These are phyloP conservation scores for Onychomys leucogaster DNA, from an alignment of 2,797 vertebrate species.

Conservation along the genomic window DNA sequence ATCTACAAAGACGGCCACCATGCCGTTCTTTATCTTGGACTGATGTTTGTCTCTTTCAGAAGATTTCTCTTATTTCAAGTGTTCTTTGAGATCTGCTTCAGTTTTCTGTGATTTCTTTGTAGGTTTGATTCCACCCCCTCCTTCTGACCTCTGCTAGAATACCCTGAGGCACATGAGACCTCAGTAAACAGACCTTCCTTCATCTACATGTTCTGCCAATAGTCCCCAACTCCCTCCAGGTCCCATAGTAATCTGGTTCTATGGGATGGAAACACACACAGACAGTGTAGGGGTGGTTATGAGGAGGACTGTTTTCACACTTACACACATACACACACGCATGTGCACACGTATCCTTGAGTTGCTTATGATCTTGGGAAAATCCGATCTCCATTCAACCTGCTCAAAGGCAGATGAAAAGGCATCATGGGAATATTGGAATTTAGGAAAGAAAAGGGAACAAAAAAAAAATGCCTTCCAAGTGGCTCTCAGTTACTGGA, in stretches of 20 bases:
- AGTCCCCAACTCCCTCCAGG: neutral
- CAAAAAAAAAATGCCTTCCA: neutral
- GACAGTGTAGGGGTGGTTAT: neutral
- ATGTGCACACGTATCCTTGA: neutral
- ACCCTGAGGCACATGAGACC: neutral
- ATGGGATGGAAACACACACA: neutral
- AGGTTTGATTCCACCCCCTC: neutral
- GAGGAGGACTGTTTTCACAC: neutral
- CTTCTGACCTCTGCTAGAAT: neutral
- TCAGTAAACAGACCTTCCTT: neutral
- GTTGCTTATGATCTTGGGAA: neutral
- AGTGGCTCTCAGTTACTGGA: conserved; percentile 5
- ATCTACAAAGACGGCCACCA: neutral
- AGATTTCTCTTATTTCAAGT: neutral
- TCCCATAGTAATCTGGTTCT: neutral
- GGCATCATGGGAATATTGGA: neutral
- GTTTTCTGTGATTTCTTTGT: neutral
- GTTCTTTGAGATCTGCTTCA: neutral
- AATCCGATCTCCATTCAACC: neutral
- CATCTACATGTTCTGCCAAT: neutral
- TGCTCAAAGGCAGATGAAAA: conserved; percentile 32
- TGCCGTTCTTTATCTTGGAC: too few relatives aligned
- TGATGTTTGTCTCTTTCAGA: neutral
- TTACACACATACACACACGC: neutral
- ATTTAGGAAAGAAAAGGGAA: neutral